A percentile compares a stretch with the other conserved stretches of the same genome.
Conservation (phyloP, 1,140 invertebrate genomes). For the Tetragonula clypearis region DNA sequence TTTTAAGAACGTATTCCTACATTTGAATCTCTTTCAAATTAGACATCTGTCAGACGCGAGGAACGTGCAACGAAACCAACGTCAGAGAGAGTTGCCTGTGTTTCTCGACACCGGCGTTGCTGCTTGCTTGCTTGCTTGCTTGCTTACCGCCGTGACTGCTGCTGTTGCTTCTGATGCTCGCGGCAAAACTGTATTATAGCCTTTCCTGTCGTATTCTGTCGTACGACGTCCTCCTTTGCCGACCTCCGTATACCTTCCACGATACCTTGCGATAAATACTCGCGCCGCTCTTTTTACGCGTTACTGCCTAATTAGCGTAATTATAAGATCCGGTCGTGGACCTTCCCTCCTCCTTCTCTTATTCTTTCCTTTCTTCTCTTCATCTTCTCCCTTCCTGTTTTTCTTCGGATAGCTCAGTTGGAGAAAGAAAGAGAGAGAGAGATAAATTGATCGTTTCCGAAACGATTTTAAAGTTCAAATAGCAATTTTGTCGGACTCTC, state of each 20-base stretch:
- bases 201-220: slow-evolving; percentile 72
- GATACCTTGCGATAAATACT: slow-evolving; percentile 61
- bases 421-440: not conserved
- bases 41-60: slow-evolving; percentile 6
- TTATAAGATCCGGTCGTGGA: slow-evolving; percentile 54
- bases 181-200: slow-evolving; percentile 78
- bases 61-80: slow-evolving; percentile 4
- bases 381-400: slow-evolving; percentile 20
- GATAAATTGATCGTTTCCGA: not conserved
- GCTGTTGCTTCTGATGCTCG: slow-evolving; percentile 61
- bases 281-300: slow-evolving; percentile 56
- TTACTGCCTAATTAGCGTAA: slow-evolving; percentile 62
- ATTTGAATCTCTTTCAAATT: slow-evolving; percentile 14
- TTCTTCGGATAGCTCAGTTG: not conserved
- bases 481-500: no score
- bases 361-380: not conserved
- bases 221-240: slow-evolving; percentile 61
- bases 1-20: not conserved
- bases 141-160: slow-evolving; percentile 43
- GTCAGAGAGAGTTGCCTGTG: slow-evolving; percentile 14
- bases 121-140: slow-evolving; percentile 32
- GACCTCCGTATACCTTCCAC: slow-evolving; percentile 45
- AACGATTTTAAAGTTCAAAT: not conserved
- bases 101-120: slow-evolving; percentile 30
- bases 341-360: slow-evolving; percentile 27